Evolutionary conservation across 2,113 vertebrate genomes (phyloP).

Genomic region (Diphyllodes magnificus): DNA sequence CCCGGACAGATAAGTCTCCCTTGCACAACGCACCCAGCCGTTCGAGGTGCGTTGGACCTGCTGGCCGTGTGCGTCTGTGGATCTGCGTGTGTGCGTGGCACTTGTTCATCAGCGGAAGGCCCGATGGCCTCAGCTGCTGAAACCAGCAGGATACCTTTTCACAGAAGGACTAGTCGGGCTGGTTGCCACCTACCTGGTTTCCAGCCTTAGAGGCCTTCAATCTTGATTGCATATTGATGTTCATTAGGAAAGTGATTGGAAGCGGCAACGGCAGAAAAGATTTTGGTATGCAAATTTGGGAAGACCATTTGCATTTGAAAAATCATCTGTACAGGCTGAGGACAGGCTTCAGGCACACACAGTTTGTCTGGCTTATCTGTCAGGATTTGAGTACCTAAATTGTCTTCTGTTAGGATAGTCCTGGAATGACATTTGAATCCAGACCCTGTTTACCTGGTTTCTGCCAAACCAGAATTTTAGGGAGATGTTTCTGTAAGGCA

Average conservation of each 20-base stretch:
- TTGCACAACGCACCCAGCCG: fast-evolving
- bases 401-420: not conserved
- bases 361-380: not conserved
- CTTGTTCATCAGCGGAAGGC: not conserved
- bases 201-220: constrained; percentile 1
- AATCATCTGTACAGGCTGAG: not conserved
- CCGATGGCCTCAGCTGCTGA: not conserved
- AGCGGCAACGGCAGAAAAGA: not conserved
- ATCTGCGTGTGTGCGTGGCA: not conserved
- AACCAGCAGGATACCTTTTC: constrained; percentile 14
- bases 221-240: constrained; percentile 45
- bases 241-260: constrained; percentile 7
- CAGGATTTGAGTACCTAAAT: not conserved
- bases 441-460: not conserved
- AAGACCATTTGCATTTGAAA: constrained; percentile 24
- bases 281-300: constrained; percentile 40
- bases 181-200: constrained; percentile 53
- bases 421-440: not conserved
- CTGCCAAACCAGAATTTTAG: not conserved
- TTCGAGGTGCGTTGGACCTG: fast-evolving
- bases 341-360: not conserved
- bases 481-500: not conserved
- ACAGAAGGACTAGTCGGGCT: constrained; percentile 5
- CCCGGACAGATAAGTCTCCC: not conserved
- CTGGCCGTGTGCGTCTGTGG: not conserved